phyloP scores from a whole-genome alignment of 2,888 invertebrate genomes.

The Piscicola geometra region DNA sequence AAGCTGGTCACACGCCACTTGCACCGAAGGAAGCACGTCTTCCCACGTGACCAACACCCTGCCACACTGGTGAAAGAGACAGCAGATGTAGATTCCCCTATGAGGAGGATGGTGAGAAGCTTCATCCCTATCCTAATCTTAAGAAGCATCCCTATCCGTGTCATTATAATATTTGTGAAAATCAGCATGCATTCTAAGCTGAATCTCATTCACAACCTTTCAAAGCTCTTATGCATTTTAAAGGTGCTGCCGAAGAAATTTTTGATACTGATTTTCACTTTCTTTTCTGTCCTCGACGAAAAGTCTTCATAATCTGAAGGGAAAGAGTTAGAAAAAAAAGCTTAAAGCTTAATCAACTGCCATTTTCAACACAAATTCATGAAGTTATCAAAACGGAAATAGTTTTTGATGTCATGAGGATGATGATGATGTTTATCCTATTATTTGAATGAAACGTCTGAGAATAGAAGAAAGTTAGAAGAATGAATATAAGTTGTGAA shows the following conservation, averaged over 20 bases:
- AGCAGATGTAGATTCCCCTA: slow-evolving; percentile 33
- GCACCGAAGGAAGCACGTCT: slow-evolving; percentile 28
- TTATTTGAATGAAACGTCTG: too few species aligned
- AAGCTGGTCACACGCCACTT: slow-evolving; percentile 31
- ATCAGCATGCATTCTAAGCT: background rate
- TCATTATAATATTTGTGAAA: background rate
- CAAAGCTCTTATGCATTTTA: slow-evolving; percentile 24
- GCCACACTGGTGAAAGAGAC: slow-evolving; percentile 32
- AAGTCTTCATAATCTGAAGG: slow-evolving; percentile 21
- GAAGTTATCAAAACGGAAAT: too few species aligned
- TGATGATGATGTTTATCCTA: too few species aligned
- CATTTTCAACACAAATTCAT: too few species aligned
- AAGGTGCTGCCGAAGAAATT: slow-evolving; percentile 20
- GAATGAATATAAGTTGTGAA: too few species aligned
- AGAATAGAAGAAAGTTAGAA: too few species aligned
- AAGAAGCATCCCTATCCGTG: too few species aligned
- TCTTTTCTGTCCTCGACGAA: background rate
- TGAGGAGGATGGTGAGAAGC: too few species aligned
- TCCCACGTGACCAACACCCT: slow-evolving; percentile 33
- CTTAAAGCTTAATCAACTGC: background rate
- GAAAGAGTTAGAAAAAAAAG: background rate
- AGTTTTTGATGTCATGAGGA: too few species aligned
- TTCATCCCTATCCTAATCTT: too few species aligned
- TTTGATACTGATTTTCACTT: slow-evolving; percentile 14
- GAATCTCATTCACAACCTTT: background rate